Evolutionary conservation across 1,140 invertebrate genomes (phyloP), one percentile per base, ranked within the genome.

Genomic region (Caenorhabditis brenneri): DNA sequence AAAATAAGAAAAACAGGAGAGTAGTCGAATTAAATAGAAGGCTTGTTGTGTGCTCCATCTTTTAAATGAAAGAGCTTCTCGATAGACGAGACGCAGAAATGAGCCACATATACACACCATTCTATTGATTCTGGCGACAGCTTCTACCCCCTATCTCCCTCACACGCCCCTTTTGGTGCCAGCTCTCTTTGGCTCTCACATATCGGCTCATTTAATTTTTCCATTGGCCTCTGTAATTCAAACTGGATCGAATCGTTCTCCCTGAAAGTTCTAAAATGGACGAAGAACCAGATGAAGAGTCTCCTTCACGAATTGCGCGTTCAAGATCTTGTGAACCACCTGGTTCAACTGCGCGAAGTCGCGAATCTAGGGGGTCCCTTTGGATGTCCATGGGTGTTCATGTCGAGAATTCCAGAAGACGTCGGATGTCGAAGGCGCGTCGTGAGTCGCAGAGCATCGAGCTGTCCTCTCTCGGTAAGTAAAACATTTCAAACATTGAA

Each of bases 371-470:
- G n/a, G 65, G 65, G 46, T 74, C 65, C 36, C n/a, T 74, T 24
- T 74, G 65, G 65, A 74, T 74, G 65, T 74, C 65, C 4, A 46
- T 74, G 65, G 65, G 65, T 22, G 65, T 74, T 42, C 65, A 74
- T 74, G 65, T 74, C 65, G 65, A 74, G 10, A 69, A 27, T 82
- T 82, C 60, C 81, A 82, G 81, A 69, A 46, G 81, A 48, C 81
- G 81, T 82, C 81, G 81, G n/a, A 46, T 82, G 81, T 69, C 55
- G 27, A 82, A 82, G 46, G 55, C 55, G 60, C 55, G 81, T 27
- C 65, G 65, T 6, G 65, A 74, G 36, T 74, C 65, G 65, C 55
- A 82, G 60, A 82, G 60, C 81, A 60, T 82, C 39, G 81, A 82
- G 60, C 81, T 82, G 10, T 82, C 81, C 29, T 42, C 36, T 7